Conservation (phyloP, 2,888 invertebrate genomes). For the Philonicus albiceps region DNA sequence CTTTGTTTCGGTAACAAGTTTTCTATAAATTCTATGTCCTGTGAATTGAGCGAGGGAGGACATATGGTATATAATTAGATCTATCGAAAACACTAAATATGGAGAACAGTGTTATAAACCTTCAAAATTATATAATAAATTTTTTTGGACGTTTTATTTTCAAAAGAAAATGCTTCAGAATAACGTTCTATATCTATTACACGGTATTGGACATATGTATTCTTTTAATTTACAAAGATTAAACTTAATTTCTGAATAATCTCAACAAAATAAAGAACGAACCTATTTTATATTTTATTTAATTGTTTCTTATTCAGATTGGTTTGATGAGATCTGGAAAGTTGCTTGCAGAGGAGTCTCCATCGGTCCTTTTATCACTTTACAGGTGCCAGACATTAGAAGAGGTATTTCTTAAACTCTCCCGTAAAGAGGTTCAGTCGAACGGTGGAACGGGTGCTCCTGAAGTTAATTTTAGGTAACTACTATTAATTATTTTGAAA, state of each 20-base stretch:
- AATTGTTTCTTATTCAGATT: conserved; percentile 68
- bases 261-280: not conserved
- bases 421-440: conserved; percentile 78
- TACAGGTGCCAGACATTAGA: conserved; percentile 86
- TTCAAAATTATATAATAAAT: too few relatives aligned
- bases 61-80: too few relatives aligned
- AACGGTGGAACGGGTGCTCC: conserved; percentile 53
- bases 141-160: too few relatives aligned
- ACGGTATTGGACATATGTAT: too few relatives aligned
- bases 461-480: conserved; percentile 63
- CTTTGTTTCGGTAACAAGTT: too few relatives aligned
- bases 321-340: conserved; percentile 93
- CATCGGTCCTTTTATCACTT: conserved; percentile 81
- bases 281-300: not conserved
- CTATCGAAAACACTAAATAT: too few relatives aligned
- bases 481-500: not conserved
- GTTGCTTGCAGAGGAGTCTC: conserved; percentile 89
- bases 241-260: not conserved
- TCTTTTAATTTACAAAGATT: too few relatives aligned
- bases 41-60: too few relatives aligned
- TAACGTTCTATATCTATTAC: too few relatives aligned
- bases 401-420: conserved; percentile 91
- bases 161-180: too few relatives aligned
- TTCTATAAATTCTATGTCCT: too few relatives aligned
- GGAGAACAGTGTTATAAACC: too few relatives aligned